Evolutionary conservation across 2,888 invertebrate genomes (phyloP), one percentile per base, ranked within the genome.

Genomic region (Eupithecia subfuscata): DNA sequence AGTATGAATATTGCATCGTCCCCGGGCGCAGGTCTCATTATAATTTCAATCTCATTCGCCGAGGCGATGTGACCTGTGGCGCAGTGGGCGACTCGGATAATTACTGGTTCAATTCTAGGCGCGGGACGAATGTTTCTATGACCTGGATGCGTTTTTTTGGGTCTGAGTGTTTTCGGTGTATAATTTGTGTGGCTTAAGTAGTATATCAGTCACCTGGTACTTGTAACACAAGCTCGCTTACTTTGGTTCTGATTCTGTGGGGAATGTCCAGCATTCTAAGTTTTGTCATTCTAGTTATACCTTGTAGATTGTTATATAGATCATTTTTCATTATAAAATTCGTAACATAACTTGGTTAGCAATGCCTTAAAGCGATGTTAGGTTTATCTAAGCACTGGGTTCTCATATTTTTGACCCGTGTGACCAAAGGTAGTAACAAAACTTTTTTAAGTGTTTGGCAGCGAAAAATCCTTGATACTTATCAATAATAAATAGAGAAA

Each of bases 1-100:
- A 37, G 43, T 69, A 80, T 84, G 80, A 83, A 84, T 82, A 81
- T 83, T 84, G 78, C 78, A 85, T 79, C 69, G 67, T 48, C 65
- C 71, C 77, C n/a, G 56, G 56, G 67, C 77, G 74, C 52, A 37
- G 60, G 12, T 40, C 52, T 77, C 80, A 80, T 81, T 81, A 81
- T 76, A 81, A 82, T 80, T 82, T 81, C 79, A 82, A 71, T 65
- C 60, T 68, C 34, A 73, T 74, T 56, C 79, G 71, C 56, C 76
- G 45, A 74, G 75, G 70, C 56, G 78, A 79, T 79, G 76, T 81
- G 74, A 70, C 56, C 52, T n/a, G 22, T 22, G 52, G 52, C 22
- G 52, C 52, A 52, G n/a, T 52, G 11, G 3, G 3, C 52, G n/a
- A 52, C n/a, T 52, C 52, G n/a, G n/a, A 52, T n/a, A 52, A n/a